phyloP scores from a whole-genome alignment of 2,888 invertebrate species.

The Harpalus rubripes region DNA sequence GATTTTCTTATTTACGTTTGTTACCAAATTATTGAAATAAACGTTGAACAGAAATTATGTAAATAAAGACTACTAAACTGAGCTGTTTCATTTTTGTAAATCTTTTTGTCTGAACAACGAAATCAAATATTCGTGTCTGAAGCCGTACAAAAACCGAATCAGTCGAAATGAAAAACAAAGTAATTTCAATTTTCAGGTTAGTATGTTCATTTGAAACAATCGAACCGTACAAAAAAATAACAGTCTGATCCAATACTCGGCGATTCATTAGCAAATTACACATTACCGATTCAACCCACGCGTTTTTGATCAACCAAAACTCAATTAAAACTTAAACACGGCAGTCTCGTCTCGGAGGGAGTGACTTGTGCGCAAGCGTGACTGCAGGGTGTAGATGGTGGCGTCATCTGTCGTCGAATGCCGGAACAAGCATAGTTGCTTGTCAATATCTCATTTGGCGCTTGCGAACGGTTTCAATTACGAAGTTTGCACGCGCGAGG shows the following conservation, averaged over 20 bases:
- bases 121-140: background rate
- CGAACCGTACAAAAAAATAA: conserved; percentile 37
- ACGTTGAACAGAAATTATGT: background rate
- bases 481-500: conserved; percentile 11
- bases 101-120: background rate
- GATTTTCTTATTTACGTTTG: too few relatives aligned
- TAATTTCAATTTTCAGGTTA: conserved; percentile 41
- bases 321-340: conserved; percentile 59
- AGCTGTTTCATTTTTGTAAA: background rate
- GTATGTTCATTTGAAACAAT: conserved; percentile 38
- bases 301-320: conserved; percentile 55
- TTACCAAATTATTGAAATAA: background rate
- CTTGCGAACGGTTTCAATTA: conserved; percentile 37
- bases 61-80: background rate
- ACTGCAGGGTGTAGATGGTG: background rate
- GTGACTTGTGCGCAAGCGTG: conserved; percentile 1
- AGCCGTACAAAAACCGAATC: conserved; percentile 12
- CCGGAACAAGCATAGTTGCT: conserved; percentile 49
- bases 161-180: conserved; percentile 42
- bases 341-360: conserved; percentile 20
- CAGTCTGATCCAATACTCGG: conserved; percentile 23
- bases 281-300: conserved; percentile 50
- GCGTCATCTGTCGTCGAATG: conserved; percentile 47
- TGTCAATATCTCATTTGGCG: conserved; percentile 61
- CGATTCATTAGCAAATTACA: conserved; percentile 54